phyloP scores from a whole-genome alignment of 2,888 invertebrate species.

The Nasonovia ribisnigri region DNA sequence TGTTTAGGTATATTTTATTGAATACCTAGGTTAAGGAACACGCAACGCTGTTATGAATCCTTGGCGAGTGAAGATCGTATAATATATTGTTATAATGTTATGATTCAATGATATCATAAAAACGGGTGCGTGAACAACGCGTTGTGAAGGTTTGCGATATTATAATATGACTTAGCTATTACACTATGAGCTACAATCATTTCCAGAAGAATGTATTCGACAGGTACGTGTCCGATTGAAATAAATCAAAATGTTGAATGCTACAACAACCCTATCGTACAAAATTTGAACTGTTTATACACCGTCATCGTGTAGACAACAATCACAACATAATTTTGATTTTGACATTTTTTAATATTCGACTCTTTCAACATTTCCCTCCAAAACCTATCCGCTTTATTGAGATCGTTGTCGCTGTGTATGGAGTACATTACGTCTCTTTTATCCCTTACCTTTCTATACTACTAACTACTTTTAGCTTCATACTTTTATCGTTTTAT shows the following conservation, averaged over 20 bases:
- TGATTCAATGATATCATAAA: background rate
- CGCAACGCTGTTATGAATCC: background rate
- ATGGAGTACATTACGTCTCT: background rate
- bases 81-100: background rate
- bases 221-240: slow-evolving; percentile 5
- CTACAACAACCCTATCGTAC: background rate
- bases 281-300: background rate
- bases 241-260: background rate
- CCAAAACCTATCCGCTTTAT: background rate
- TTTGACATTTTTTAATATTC: too few species aligned
- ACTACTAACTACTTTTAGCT: background rate
- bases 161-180: background rate
- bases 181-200: background rate
- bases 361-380: background rate
- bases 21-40: background rate
- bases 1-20: background rate
- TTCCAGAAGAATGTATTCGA: background rate
- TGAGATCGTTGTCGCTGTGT: background rate
- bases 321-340: background rate
- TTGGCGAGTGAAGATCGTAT: background rate
- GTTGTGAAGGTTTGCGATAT: background rate
- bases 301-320: background rate
- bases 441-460: background rate
- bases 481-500: background rate
- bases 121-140: background rate